These are phyloP conservation scores for Myripristis jacobus DNA, from an alignment of 2,797 vertebrate species.

Conservation along the genomic window DNA sequence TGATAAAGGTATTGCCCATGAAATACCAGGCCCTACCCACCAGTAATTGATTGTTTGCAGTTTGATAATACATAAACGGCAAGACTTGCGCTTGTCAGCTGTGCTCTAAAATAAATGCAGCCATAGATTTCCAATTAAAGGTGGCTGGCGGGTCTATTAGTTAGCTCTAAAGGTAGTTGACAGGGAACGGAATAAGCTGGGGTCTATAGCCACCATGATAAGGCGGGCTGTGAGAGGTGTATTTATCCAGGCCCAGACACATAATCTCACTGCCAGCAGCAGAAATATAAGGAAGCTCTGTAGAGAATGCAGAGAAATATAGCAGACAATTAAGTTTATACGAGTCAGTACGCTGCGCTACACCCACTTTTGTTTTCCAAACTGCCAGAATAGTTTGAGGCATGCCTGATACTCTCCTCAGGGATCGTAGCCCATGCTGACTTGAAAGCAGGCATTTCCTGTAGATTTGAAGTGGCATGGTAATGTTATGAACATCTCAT, in stretches of 20 bases:
- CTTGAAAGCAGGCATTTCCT: no score
- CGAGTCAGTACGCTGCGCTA: not conserved
- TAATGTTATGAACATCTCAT: no score
- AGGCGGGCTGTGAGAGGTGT: conserved; percentile 63
- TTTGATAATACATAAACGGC: conserved; percentile 79
- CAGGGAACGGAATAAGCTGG: conserved; percentile 67
- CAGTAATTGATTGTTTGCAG: conserved; percentile 75
- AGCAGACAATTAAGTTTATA: not conserved
- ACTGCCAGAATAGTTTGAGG: no score
- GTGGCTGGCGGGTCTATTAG: conserved; percentile 77
- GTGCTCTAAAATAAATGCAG: conserved; percentile 80
- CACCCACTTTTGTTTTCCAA: no score
- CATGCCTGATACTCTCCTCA: no score
- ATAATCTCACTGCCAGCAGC: conserved; percentile 31
- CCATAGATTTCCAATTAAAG: conserved; percentile 87
- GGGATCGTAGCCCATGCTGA: no score
- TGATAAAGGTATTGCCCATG: conserved; percentile 73
- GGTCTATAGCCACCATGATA: conserved; percentile 69
- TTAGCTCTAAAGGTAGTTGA: conserved; percentile 82
- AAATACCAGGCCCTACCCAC: conserved; percentile 71
- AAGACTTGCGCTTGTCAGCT: conserved; percentile 77
- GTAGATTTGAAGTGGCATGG: no score
- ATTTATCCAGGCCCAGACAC: conserved; percentile 68
- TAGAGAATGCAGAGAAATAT: not conserved
- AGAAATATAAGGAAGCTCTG: conserved; percentile 18